Evolutionary conservation across 53 echinoderm and acorn worm species (phyloP), one percentile per base, ranked within the genome.

Genomic region (Crossaster papposus): DNA sequence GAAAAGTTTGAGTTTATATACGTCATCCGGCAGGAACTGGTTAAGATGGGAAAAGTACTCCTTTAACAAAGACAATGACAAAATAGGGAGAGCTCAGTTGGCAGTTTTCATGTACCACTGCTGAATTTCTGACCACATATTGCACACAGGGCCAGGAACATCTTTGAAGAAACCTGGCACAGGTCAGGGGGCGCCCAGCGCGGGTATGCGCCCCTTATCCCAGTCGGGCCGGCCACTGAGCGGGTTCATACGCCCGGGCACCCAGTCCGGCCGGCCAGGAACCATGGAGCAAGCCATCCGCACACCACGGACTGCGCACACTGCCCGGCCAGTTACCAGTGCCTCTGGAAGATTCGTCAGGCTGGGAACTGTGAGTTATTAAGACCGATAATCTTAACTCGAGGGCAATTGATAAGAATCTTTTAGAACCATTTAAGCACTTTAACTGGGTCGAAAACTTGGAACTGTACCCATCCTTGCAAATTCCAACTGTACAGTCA

Each of bases 131-230:
- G 58, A 58, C 22, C 58, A 4, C 7, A 44, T 44, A 7, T 5
- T 44, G n/a, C n/a, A n/a, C n/a, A 58, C 80, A 97, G 97, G 97
- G 31, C 98, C 98, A 13, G 98, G 98, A 12, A 97, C 98, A 23
- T 97, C 98, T n/a, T 75, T 97, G 44, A 97, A 97, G 85, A 94
- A 93, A 72, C 98, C 98, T 54, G 98, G 98, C 54, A 97, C 98
- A 30, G 98, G 98, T 15, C 94, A 95, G 80, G 98, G 98, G 20
- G 95, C 90, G 10, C 98, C 98, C 28, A 93, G 94, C 85, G 93
- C 98, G 65, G 98, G 95, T 15, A 76, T 97, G 17, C 89, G 96
- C 14, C 98, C 98, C 44, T 93, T 94, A 79, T 95, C 98, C 28
- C 95, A 96, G 77, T 95, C 95, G 36, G 98, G 98, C 11, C 93